Evolutionary conservation across 92 coral and sea anemone genomes (phyloP).

Genomic region (Desmophyllum pertusum): DNA sequence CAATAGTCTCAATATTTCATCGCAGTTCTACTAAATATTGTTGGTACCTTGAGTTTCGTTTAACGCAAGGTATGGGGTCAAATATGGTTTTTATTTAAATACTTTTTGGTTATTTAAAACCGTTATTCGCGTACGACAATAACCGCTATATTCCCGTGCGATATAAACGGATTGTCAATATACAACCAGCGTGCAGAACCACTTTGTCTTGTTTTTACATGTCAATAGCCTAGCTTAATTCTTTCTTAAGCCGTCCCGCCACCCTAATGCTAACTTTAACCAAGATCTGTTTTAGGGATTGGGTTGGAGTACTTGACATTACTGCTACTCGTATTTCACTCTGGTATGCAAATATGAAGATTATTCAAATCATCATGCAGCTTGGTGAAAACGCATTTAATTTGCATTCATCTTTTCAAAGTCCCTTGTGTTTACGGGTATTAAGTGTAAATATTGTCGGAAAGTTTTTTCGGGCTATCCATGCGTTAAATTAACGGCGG

Average conservation of each 20-base stretch:
- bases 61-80: too few relatives aligned
- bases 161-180: too few relatives aligned
- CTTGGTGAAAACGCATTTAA: too few relatives aligned
- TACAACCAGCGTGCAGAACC: not conserved
- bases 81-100: not conserved
- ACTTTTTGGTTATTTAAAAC: not conserved
- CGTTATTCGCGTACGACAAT: too few relatives aligned
- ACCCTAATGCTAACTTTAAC: too few relatives aligned
- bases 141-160: too few relatives aligned
- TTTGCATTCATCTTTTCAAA: not conserved
- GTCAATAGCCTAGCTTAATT: not conserved
- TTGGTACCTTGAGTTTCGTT: not conserved
- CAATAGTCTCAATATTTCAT: not conserved
- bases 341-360: not conserved
- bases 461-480: too few relatives aligned
- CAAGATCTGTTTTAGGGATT: not conserved
- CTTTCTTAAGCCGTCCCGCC: not conserved
- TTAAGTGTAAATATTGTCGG: too few relatives aligned
- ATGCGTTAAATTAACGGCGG: too few relatives aligned
- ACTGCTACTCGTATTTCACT: not conserved
- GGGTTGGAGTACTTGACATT: not conserved
- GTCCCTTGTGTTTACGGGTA: too few relatives aligned
- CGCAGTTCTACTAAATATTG: not conserved
- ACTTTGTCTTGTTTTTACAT: not conserved
- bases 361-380: too few relatives aligned